Base-by-base conservation (phyloP, 2,113 vertebrate species). In the Herpetotheres cachinnans region DNA sequence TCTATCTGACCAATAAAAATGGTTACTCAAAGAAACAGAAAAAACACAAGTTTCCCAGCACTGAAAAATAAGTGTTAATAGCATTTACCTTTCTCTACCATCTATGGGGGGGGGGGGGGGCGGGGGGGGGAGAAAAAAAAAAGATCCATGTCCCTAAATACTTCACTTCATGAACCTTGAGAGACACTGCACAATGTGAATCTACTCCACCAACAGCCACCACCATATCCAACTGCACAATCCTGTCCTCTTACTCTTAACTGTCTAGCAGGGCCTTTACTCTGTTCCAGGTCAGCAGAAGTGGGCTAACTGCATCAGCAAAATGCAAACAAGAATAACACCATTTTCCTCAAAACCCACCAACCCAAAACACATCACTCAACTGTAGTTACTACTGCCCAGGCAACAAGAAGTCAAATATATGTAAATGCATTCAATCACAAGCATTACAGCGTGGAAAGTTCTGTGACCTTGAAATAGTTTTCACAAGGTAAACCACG, bases 91-190 rank as follows among this genome's bases (percentile, higher is more conserved):
- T 76, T 72, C 52, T 44, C n/a, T 59, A 50, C 10, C 26, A 49
- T 15, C 42, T 44, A 54, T 0, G 0, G 52, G 65, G 16, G 5
- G 13, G 8, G n/a, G 9, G 34, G 46, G n/a, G n/a, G n/a, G n/a
- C n/a, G n/a, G 7, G 4, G n/a, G n/a, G 14, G 42, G 42, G 42
- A 15, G n/a, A n/a, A 13, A 12, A 40, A 13, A 20, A 16, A 62
- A 30, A n/a, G 6, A 36, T 42, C 38, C 19, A 67, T 82, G 55
- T 11, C n/a, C 27, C 8, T 25, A 25, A 62, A 22, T 59, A 40
- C 13, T 62, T 54, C 5, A 17, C 20, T 52, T 72, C 44, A 62
- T 21, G 12, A 71, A 69, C n/a, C 16, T 83, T 6, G 1, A 84
- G 46, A 87, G n/a, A 24, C 36, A 52, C 40, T 26, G 50, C 36